These are phyloP conservation scores for Melikaiella ostensackeni DNA, from an alignment of 2,888 invertebrate genomes.

Conservation along the genomic window DNA sequence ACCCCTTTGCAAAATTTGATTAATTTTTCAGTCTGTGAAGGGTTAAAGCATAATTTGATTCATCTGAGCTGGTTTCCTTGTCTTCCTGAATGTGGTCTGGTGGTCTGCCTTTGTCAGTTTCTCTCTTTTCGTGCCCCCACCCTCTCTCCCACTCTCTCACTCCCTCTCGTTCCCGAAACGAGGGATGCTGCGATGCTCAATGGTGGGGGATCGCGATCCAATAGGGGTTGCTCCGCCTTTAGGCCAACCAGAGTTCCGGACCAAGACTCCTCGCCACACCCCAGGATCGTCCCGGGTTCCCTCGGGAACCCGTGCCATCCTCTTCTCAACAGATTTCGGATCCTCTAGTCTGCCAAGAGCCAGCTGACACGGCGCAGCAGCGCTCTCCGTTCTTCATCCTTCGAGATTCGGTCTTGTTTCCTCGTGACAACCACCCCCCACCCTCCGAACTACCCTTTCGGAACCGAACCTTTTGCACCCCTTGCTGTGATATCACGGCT, in stretches of 20 bases:
- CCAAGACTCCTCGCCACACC: constrained; percentile 74
- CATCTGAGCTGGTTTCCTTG: neutral
- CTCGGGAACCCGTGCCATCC: constrained; percentile 73
- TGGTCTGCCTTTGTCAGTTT: constrained; percentile 26
- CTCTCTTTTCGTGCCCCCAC: constrained; percentile 40
- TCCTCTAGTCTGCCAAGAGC: constrained; percentile 75
- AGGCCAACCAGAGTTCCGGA: constrained; percentile 75
- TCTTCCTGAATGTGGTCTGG: neutral
- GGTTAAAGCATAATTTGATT: neutral
- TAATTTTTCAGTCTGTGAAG: neutral
- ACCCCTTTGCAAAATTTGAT: neutral
- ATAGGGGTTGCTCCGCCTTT: constrained; percentile 77
- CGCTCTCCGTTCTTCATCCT: constrained; percentile 51
- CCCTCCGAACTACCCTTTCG: constrained; percentile 24
- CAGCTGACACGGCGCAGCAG: constrained; percentile 72
- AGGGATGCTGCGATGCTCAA: constrained; percentile 67
- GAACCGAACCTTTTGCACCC: constrained; percentile 25
- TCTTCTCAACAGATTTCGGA: constrained; percentile 73
- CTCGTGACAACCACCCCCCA: constrained; percentile 27
- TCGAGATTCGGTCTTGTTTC: constrained; percentile 6
- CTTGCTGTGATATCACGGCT: constrained; percentile 42
- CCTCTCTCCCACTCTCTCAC: constrained; percentile 14
- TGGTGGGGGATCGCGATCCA: constrained; percentile 62
- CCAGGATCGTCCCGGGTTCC: constrained; percentile 70
- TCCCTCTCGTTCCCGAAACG: constrained; percentile 40